Evolutionary conservation across 2,888 invertebrate genomes (phyloP), one percentile per base, ranked within the genome.

Genomic region (Agapostemon virescens): DNA sequence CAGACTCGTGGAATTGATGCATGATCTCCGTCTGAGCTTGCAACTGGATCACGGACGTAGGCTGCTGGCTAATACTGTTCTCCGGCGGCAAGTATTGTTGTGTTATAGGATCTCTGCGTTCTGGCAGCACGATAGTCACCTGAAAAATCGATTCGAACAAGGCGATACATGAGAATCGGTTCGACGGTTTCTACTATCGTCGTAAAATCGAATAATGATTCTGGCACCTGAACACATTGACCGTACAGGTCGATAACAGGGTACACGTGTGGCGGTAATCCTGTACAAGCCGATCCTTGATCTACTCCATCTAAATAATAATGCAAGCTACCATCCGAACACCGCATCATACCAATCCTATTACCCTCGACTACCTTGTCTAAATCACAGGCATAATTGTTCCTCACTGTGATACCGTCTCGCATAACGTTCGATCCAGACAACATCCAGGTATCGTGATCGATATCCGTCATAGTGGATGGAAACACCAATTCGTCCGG

Each of bases 201-300:
- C 13, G 23, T 11, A 20, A 26, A 58, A 69, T 36, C n/a, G 3
- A 52, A 2, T 1, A 13, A 30, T 55, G 26, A 52, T 63, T 20
- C 0, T 13, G 15, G 17, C 52, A 85, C 98, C 94, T 98, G 98
- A 1, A 98, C 97, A 93, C 98, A 98, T 91, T 98, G 98, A 0
- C 98, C 98, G 90, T 98, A 98, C 71, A 98, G 94, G 93, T 98
- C 98, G 69, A 98, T 96, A n/a, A 98, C 98, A 2, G 98, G 98
- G 93, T 97, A 98, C 74, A 98, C 95, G 92, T 96, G 97, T 52
- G 95, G 93, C 80, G 96, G 96, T 5, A 97, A 95, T 79, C 96
- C 96, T 73, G 95, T 95, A 93, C 97, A 97, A 1, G 98, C 98
- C 33, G 95, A 94, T 20, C 98, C 98, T 94, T 97, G 97, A 89